Conservation (phyloP, 2,113 vertebrate species). For the Cryptoleucopteryx plumbea region DNA sequence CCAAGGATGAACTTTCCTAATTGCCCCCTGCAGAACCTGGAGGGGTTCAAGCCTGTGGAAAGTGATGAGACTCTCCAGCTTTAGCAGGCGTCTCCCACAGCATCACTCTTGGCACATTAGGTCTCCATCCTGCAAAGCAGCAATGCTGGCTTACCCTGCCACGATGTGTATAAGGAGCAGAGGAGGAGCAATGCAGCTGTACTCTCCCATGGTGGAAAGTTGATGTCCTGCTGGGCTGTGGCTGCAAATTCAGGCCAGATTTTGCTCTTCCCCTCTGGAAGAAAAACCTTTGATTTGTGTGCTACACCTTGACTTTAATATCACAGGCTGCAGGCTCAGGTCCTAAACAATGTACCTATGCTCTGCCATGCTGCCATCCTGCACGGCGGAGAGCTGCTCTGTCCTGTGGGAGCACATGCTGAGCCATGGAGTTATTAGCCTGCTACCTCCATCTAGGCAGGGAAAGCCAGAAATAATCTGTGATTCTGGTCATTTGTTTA, state of each 20-base stretch:
- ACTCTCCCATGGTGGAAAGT: neutral
- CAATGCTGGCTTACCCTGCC: neutral
- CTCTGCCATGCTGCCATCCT: neutral
- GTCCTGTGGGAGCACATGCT: neutral
- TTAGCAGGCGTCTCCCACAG: neutral
- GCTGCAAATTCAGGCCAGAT: neutral
- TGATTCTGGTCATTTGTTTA: neutral
- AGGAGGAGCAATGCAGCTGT: neutral
- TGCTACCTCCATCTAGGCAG: neutral
- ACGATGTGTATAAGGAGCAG: fast-evolving
- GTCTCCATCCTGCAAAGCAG: neutral
- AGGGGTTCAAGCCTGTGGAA: neutral
- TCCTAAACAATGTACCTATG: neutral
- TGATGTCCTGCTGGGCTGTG: neutral
- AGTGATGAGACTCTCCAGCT: neutral
- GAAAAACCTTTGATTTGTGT: neutral
- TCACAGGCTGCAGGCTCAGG: neutral
- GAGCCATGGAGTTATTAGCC: neutral
- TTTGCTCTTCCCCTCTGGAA: neutral
- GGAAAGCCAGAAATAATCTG: neutral
- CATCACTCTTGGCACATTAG: neutral
- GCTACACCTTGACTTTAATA: neutral
- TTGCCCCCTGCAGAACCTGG: neutral
- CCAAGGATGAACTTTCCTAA: neutral
- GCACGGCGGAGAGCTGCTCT: neutral